These are phyloP conservation scores for Lagopus leucura DNA, from an alignment of 2,113 vertebrate species.

Conservation along the genomic window DNA sequence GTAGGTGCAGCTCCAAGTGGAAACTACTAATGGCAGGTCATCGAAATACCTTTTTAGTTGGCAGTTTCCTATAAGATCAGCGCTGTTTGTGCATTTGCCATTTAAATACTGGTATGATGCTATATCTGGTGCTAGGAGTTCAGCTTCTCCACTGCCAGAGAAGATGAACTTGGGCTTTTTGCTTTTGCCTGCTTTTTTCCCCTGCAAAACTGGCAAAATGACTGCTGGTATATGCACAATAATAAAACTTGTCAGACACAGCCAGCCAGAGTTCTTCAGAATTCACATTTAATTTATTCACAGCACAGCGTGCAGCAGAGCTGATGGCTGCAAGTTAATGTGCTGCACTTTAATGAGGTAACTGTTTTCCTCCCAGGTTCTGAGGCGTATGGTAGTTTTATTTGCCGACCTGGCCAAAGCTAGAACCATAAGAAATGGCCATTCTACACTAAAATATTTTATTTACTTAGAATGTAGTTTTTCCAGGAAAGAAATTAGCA, in stretches of 20 bases:
- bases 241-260: conserved; percentile 54
- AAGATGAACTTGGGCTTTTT: not conserved
- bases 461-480: conserved; percentile 30
- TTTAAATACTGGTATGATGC: not conserved
- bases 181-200: not conserved
- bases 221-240: conserved; percentile 33
- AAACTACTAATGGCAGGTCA: not conserved
- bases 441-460: conserved; percentile 44
- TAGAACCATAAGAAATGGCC: conserved; percentile 28
- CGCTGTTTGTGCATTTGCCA: not conserved
- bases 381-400: conserved; percentile 62
- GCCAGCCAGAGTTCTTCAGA: conserved; percentile 62
- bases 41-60: not conserved
- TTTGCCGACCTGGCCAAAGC: conserved; percentile 66
- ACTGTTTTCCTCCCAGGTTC: conserved; percentile 66
- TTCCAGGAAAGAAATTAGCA: not conserved
- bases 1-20: not conserved
- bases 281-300: conserved; percentile 75
- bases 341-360: conserved; percentile 76
- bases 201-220: conserved; percentile 11
- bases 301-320: conserved; percentile 50
- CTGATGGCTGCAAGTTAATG: conserved; percentile 74
- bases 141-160: not conserved
- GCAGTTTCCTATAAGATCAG: not conserved
- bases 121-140: not conserved